Conservation (phyloP, 2,113 vertebrate species). For the Meleagris gallopavo region DNA sequence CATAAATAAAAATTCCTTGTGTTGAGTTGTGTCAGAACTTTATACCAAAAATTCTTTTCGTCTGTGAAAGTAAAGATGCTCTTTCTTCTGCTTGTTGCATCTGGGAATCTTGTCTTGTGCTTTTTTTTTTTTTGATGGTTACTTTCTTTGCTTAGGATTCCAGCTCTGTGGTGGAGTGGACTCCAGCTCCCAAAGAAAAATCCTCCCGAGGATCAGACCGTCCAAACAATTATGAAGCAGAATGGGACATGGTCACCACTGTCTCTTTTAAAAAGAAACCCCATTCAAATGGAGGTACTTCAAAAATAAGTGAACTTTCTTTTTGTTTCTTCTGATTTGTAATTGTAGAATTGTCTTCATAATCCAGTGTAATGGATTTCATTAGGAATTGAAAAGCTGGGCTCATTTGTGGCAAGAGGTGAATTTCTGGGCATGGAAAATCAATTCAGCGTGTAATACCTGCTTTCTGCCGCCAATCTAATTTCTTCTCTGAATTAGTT, state of each 20-base stretch:
- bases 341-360: not conserved
- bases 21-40: not conserved
- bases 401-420: not conserved
- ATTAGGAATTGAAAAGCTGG: not conserved
- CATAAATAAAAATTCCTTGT: not conserved
- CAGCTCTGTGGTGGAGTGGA: conserved; percentile 95
- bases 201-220: conserved; percentile 78
- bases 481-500: not conserved
- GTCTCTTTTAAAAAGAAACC: conserved; percentile 91
- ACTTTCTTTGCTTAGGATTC: conserved; percentile 86
- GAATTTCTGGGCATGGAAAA: not conserved
- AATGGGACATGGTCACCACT: conserved; percentile 97
- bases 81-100: not conserved
- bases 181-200: conserved; percentile 82
- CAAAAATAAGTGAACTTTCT: not conserved
- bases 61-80: not conserved
- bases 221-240: conserved; percentile 91
- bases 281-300: conserved; percentile 86
- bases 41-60: not conserved
- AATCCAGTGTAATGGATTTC: not conserved
- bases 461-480: not conserved
- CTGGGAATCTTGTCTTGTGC: not conserved
- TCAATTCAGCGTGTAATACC: not conserved
- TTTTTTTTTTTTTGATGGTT: not conserved
- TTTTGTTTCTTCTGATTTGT: not conserved